phyloP scores from a whole-genome alignment of 2,113 vertebrate species.

The Corythaixoides concolor region DNA sequence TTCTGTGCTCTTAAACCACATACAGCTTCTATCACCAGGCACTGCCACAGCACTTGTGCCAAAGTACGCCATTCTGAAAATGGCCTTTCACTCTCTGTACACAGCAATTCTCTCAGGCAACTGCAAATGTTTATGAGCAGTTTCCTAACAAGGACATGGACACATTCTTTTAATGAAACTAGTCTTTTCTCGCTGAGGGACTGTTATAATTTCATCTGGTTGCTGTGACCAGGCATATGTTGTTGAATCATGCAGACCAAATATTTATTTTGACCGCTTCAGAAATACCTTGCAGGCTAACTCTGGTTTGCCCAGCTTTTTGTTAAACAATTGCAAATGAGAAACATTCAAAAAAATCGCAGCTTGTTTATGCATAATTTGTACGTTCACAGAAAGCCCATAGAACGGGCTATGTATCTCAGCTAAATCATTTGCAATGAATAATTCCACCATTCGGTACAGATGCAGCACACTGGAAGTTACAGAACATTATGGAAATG shows the following conservation, averaged over 20 bases:
- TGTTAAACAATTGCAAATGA: conserved; percentile 11
- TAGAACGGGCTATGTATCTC: background rate
- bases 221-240: background rate
- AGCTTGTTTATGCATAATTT: background rate
- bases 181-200: background rate
- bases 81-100: background rate
- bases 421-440: conserved; percentile 14
- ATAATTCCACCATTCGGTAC: conserved; percentile 20
- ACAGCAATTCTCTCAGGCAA: background rate
- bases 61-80: background rate
- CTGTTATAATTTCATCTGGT: background rate
- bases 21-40: background rate
- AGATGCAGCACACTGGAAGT: conserved; percentile 8
- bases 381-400: background rate
- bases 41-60: background rate
- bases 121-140: background rate
- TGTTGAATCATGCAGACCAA: background rate
- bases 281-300: background rate
- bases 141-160: background rate
- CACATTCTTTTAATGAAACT: background rate
- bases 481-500: conserved; percentile 51
- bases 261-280: conserved; percentile 1
- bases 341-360: background rate
- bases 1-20: background rate
- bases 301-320: background rate